Evolutionary conservation across 2,797 vertebrate species (phyloP).

Genomic region (Oreochromis mossambicus): DNA sequence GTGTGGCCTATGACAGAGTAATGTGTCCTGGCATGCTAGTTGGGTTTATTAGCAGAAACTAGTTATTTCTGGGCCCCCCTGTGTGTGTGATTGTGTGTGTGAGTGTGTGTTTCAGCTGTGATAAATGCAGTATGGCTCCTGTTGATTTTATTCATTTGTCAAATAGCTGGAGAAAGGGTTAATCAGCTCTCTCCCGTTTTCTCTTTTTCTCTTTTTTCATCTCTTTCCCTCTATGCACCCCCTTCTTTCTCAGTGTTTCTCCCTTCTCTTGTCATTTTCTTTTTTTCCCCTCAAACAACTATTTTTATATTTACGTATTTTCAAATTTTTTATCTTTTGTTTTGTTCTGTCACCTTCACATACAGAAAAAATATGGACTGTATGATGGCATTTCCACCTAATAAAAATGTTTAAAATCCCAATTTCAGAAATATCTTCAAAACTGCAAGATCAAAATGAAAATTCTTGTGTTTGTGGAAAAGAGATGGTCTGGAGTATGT

Average conservation of each 20-base stretch:
- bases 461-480: neutral
- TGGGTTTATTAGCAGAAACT: constrained; percentile 73
- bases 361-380: neutral
- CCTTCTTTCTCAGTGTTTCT: neutral
- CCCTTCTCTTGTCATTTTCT: neutral
- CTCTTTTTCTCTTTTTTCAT: constrained; percentile 22
- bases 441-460: neutral
- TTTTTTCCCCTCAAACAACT: neutral
- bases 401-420: neutral
- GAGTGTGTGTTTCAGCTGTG: constrained; percentile 34
- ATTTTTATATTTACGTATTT: neutral
- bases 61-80: constrained; percentile 57
- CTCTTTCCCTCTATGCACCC: neutral
- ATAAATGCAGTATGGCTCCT: constrained; percentile 64
- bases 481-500: neutral
- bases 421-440: neutral
- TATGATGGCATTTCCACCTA: neutral
- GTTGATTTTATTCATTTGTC: constrained; percentile 77
- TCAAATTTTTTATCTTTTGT: neutral
- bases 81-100: neutral
- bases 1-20: constrained; percentile 73
- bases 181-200: constrained; percentile 66
- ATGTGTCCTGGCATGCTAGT: constrained; percentile 75
- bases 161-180: constrained; percentile 72
- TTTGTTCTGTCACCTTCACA: neutral